Evolutionary conservation across 2,888 invertebrate genomes (phyloP), one percentile per base, ranked within the genome.

Genomic region (Drosophila macrothrix): DNA sequence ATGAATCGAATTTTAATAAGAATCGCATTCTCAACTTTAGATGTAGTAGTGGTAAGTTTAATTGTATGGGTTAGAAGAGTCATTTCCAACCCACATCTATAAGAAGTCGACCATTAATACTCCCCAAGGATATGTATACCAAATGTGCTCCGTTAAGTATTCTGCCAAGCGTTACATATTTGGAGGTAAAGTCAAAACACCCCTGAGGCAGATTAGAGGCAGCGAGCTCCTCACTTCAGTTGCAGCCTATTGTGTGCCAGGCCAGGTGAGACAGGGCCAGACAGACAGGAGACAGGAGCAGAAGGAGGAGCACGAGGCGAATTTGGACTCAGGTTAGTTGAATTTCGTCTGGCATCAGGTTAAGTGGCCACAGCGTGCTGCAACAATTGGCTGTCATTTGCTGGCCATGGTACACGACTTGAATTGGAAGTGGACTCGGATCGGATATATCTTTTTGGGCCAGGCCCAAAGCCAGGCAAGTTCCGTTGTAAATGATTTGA

Each of bases 361-460:
- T 88, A 88, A 86, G 85, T 86, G 85, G 88, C 88, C 74, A 76
- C 71, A 29, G 29, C 39, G 39, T 56, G 54, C 28, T 88, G 88
- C 88, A 88, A 84, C 88, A 84, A 84, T 84, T 84, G 88, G 85
- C 82, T 84, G 84, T 85, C 84, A 84, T 85, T 84, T 84, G 73
- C 76, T 79, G 88, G 79, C 67, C 80, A 69, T 58, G 61, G 37
- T 19, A 9, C 28, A 39, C 56, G 54, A 60, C 53, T 33, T 33
- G 43, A 50, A 67, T 60, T 56, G 76, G 67, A 78, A 76, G 61
- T 67, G 67, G 68, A 67, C 60, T 66, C 52, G 61, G 39, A 29
- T 56, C 35, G 16, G 25, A 25, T 43, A 37, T n/a, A 28, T 53
- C 31, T 63, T 33, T 63, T 25, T 33, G 12, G 69, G 67, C 53